Evolutionary conservation across 2,797 vertebrate genomes (phyloP), one percentile per base, ranked within the genome.

Genomic region (Setipinna tenuifilis): DNA sequence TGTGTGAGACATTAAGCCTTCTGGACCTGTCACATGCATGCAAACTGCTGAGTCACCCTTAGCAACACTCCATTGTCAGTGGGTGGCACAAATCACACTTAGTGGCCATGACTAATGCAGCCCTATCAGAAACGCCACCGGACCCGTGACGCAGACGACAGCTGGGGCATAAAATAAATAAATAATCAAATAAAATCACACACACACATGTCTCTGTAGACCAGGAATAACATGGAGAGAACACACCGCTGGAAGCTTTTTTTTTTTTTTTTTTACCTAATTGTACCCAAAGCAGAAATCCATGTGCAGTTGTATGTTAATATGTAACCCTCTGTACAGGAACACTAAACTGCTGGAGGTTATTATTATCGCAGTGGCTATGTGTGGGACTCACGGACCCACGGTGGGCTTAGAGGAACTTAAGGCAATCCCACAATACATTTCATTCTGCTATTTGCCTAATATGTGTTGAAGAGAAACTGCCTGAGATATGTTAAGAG

Each of bases 1-100:
- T 44, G 50, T 78, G 71, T 16, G 17, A 78, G 71, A 78, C 35
- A 44, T 41, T 78, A 78, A 78, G 31, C 71, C 71, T 44, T 78
- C 35, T 41, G 71, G 31, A 78, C 6, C 71, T 78, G 35, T 78
- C 31, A 41, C 35, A 44, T 75, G 41, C 35, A 44, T 75, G 41
- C 5, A 19, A 78, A 44, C 31, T 21, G 71, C 71, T 78, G 35
- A 78, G 71, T 44, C 31, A 44, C 44, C 25, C 31, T 21, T 35
- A 68, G 65, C 65, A 78, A 21, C 31, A 44, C 71, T 21, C 31
- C 31, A 78, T 35, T 44, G 71, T 78, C 71, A 78, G 35, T 78
- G 71, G 71, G 71, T 19, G 71, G 35, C 16, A 78, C 71, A 78
- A 31, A 21, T 78, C 71, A 44, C 31, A 10, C 71, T 78, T 41